Evolutionary conservation across 2,888 invertebrate genomes (phyloP).

Genomic region (Drosophila mimica): DNA sequence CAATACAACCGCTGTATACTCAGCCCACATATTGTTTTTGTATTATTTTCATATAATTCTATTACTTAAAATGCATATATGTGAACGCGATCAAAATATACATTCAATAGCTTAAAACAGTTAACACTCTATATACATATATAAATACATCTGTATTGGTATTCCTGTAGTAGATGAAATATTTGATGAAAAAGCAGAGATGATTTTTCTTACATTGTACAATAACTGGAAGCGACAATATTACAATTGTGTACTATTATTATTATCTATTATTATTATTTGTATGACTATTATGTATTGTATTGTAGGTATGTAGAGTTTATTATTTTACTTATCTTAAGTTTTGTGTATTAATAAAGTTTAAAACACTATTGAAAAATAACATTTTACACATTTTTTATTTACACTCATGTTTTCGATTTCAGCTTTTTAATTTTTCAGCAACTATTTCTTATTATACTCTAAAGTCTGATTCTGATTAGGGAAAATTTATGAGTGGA

Average conservation of each 20-base stretch:
- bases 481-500: slow-evolving; percentile 51
- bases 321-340: slow-evolving; percentile 80
- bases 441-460: slow-evolving; percentile 10
- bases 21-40: slow-evolving; percentile 75
- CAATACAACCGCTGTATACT: slow-evolving; percentile 65
- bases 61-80: slow-evolving; percentile 63
- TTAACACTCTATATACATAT: slow-evolving; percentile 36
- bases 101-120: slow-evolving; percentile 52
- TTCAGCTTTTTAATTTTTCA: slow-evolving; percentile 13
- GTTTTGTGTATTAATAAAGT: slow-evolving; percentile 83
- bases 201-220: slow-evolving; percentile 75
- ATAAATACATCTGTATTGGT: slow-evolving; percentile 35
- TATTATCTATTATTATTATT: slow-evolving; percentile 80
- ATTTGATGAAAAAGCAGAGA: slow-evolving; percentile 36
- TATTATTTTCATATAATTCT: slow-evolving; percentile 71
- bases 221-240: slow-evolving; percentile 79
- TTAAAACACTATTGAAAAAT: slow-evolving; percentile 78
- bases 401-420: not conserved
- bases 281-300: slow-evolving; percentile 81
- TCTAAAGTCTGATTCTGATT: slow-evolving; percentile 74
- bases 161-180: slow-evolving; percentile 26
- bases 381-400: slow-evolving; percentile 21
- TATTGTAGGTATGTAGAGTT: slow-evolving; percentile 85
- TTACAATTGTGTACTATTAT: slow-evolving; percentile 81
- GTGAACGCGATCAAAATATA: slow-evolving; percentile 68